Evolutionary conservation across 2,888 invertebrate species (phyloP).

Genomic region (Eupsilia transversa): DNA sequence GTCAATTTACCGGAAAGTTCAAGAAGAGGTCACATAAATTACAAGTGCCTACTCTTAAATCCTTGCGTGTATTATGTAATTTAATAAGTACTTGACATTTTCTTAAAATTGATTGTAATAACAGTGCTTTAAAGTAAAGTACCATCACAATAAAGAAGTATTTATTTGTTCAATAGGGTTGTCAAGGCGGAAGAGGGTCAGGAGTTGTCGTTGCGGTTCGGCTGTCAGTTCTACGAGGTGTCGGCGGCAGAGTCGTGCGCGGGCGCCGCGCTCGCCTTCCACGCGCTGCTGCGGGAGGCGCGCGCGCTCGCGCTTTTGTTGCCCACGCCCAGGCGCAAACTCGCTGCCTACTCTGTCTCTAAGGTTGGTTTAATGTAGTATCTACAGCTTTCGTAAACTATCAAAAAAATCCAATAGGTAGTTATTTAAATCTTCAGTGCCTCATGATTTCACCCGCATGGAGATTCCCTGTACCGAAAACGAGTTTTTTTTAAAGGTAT

Average conservation of each 20-base stretch:
- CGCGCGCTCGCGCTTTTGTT: conserved; percentile 93
- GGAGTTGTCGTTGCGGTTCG: conserved; percentile 93
- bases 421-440: background rate
- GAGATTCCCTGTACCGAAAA: background rate
- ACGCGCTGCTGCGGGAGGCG: conserved; percentile 94
- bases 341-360: conserved; percentile 94
- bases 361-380: conserved; percentile 87
- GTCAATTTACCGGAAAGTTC: conserved; percentile 50
- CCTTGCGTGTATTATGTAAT: conserved; percentile 46
- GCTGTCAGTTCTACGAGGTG: conserved; percentile 96
- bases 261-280: conserved; percentile 95
- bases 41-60: conserved; percentile 33
- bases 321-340: conserved; percentile 92
- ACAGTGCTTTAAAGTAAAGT: conserved; percentile 21
- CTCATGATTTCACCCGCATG: background rate
- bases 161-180: conserved; percentile 88
- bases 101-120: conserved; percentile 35
- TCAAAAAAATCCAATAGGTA: too few relatives aligned
- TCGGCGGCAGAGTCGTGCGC: conserved; percentile 96
- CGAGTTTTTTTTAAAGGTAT: background rate
- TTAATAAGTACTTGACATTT: conserved; percentile 55
- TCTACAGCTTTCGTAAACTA: too few relatives aligned
- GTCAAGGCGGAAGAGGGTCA: conserved; percentile 94
- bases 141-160: background rate
- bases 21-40: conserved; percentile 46